Evolutionary conservation across 2,797 vertebrate genomes (phyloP), one percentile per base, ranked within the genome.

Genomic region (Amphiprion clarkii): DNA sequence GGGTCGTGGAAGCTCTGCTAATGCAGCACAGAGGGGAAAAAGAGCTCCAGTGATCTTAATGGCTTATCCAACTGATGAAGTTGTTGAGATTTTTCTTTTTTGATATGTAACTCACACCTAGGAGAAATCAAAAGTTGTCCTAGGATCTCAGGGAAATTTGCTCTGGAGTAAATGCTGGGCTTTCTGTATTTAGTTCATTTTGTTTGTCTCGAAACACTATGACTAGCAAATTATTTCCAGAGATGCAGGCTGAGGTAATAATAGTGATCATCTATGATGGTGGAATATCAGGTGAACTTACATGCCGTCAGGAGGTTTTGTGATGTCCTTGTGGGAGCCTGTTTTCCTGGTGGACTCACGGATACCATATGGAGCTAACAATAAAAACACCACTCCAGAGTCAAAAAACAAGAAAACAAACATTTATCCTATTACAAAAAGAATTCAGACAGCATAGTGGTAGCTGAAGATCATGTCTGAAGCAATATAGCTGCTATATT

Each of bases 331-430:
- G 85, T 96, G 94, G 29, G 98, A 98, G 21, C 97, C 97, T 2
- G 95, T 98, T 94, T 95, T 97, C 85, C 97, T 96, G 42, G 97
- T 98, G 69, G 98, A 98, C 93, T 99, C 98, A 76, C 98, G 96
- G 84, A 99, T 97, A 51, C 98, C 98, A 51, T 99, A 99, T 0
- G 98, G 98, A 73, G 98, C 98, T 99, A 66, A 66, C 0, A 46
- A 66, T 14, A 59, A 52, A 56, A 64, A 42, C 9, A 49, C 2
- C 39, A 52, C 11, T 59, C 2, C 36, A 36, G 10, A 9, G 49
- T 6, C 21, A 51, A 19, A 56, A 61, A 53, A 23, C 14, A 64
- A 69, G 1, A 60, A 61, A 42, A 25, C 1, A 42, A 29, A 54
- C 4, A 19, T 25, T 29, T 6, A 39, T 23, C 12, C 9, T 2